A percentile compares a stretch with the other conserved stretches of the same genome.
Evolutionary conservation across 1,140 invertebrate genomes (phyloP).

Genomic region (Xylocopa sonorina): DNA sequence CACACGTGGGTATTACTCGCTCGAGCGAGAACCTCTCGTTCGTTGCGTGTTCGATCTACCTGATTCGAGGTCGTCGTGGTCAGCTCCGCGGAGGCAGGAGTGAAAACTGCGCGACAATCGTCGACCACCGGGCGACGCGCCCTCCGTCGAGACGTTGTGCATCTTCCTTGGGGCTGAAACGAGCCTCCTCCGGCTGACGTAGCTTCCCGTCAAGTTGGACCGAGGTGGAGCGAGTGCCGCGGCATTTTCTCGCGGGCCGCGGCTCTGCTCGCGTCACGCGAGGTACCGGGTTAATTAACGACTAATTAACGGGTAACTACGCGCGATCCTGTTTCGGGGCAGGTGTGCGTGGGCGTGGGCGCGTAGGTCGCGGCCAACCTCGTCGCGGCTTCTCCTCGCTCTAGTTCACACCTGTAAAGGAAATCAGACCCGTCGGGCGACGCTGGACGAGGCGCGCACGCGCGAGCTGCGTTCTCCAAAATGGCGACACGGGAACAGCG

Average conservation of each 20-base stretch:
- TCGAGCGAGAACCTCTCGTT: no score
- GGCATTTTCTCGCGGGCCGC: constrained; percentile 6
- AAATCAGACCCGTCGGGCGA: constrained; percentile 53
- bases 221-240: constrained; percentile 26
- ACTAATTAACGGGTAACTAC: constrained; percentile 52
- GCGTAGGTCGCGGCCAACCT: constrained; percentile 42
- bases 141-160: constrained; percentile 80
- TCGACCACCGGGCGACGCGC: constrained; percentile 84
- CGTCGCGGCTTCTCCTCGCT: constrained; percentile 43
- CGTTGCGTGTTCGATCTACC: constrained; percentile 65
- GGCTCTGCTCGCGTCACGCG: constrained; percentile 41
- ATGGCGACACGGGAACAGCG: constrained; percentile 23
- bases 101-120: constrained; percentile 86
- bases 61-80: constrained; percentile 84
- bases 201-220: constrained; percentile 42
- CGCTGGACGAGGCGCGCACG: constrained; percentile 1
- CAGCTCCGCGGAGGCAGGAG: constrained; percentile 85
- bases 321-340: constrained; percentile 7
- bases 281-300: constrained; percentile 60
- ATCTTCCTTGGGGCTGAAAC: constrained; percentile 43
- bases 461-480: constrained; percentile 52
- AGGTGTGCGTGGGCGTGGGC: constrained; percentile 23
- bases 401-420: constrained; percentile 67
- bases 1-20: no score
- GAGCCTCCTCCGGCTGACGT: not conserved